phyloP scores from a whole-genome alignment of 1,140 invertebrate species.

The Cheumatopsyche charites region DNA sequence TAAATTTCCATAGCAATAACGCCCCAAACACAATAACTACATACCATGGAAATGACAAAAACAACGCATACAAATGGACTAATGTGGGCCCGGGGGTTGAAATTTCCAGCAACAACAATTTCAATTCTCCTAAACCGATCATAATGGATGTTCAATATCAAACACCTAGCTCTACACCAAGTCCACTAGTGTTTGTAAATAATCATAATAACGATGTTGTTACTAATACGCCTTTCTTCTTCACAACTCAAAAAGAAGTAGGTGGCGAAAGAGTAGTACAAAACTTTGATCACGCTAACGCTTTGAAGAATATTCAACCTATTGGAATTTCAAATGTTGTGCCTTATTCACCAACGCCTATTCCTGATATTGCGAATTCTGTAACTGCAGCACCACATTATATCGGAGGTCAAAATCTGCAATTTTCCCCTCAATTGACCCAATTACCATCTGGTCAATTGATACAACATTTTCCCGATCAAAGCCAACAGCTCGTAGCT shows the following conservation, averaged over 20 bases:
- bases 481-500: constrained; percentile 22
- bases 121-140: constrained; percentile 31
- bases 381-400: constrained; percentile 36
- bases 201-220: constrained; percentile 53
- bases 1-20: constrained; percentile 24
- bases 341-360: constrained; percentile 50
- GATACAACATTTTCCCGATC: constrained; percentile 37
- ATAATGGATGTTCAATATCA: constrained; percentile 1
- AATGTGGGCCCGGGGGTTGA: constrained; percentile 39
- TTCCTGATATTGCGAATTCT: constrained; percentile 10
- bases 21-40: constrained; percentile 36
- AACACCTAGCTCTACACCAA: constrained; percentile 38
- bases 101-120: constrained; percentile 34
- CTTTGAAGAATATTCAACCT: constrained; percentile 59
- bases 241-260: constrained; percentile 34
- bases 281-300: constrained; percentile 59
- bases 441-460: constrained; percentile 17
- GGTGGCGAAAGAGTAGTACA: constrained; percentile 35
- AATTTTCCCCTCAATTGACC: constrained; percentile 31
- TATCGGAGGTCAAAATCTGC: neutral
- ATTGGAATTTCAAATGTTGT: constrained; percentile 59
- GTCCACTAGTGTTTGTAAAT: constrained; percentile 49
- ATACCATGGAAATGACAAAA: constrained; percentile 48
- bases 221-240: constrained; percentile 52
- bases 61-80: constrained; percentile 44